A percentile compares a stretch with the other conserved stretches of the same genome.
Conservation (phyloP, 1,140 invertebrate species). For the Heliconius nattereri region DNA sequence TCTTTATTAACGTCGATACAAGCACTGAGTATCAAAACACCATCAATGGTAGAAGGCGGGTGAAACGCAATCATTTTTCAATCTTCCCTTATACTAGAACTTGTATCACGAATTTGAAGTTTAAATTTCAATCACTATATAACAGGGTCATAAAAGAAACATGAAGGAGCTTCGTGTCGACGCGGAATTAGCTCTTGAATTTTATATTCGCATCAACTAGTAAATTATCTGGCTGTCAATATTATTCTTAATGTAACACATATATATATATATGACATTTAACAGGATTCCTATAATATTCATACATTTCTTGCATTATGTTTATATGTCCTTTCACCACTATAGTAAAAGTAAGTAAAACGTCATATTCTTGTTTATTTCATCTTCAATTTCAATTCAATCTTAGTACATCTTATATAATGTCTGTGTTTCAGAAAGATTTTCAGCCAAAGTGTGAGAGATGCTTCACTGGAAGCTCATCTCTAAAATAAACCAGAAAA, state of each 20-base stretch:
- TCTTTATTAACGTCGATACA: neutral
- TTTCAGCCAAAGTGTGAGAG: too few species aligned
- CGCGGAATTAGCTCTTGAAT: conserved; percentile 17
- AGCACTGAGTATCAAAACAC: neutral
- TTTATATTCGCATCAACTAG: conserved; percentile 8
- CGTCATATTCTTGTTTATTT: too few species aligned
- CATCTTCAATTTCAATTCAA: too few species aligned
- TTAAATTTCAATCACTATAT: conserved; percentile 27
- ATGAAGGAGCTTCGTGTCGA: conserved; percentile 18
- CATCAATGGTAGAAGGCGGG: conserved; percentile 5
- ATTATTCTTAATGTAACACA: neutral
- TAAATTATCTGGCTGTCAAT: neutral
- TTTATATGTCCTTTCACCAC: too few species aligned
- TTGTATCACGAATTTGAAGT: conserved; percentile 26
- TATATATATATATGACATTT: neutral
- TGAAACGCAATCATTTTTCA: conserved; percentile 30
- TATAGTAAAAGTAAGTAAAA: too few species aligned
- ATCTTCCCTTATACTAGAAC: conserved; percentile 20
- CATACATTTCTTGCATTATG: too few species aligned
- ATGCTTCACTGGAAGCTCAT: too few species aligned
- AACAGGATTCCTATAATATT: too few species aligned
- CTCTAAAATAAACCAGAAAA: too few species aligned
- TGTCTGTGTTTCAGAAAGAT: too few species aligned
- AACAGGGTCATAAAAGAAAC: conserved; percentile 21
- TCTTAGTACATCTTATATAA: neutral